Conservation (phyloP, 1,140 invertebrate genomes). For the Lutraria rhynchaena region DNA sequence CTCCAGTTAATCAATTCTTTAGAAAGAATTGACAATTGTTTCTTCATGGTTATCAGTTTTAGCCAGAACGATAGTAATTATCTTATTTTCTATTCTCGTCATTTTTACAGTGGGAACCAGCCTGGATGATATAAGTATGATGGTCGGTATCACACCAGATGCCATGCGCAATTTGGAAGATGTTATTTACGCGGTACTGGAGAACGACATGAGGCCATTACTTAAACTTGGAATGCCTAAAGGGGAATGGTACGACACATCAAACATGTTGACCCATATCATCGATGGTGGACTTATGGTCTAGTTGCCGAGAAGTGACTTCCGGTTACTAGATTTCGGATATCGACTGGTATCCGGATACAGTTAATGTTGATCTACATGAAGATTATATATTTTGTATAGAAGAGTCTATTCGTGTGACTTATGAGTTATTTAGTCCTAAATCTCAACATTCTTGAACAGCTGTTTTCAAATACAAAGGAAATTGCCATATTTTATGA, state of each 20-base stretch:
- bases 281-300: conserved; percentile 73
- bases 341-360: not conserved
- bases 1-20: no score
- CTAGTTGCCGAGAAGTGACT: conserved; percentile 23
- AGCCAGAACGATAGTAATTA: no score
- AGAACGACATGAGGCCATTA: conserved; percentile 76
- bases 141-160: conserved; percentile 71
- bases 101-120: conserved; percentile 75
- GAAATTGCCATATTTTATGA: not conserved
- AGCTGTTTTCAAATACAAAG: conserved; percentile 22
- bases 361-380: not conserved
- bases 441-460: conserved; percentile 16
- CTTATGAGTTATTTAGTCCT: conserved; percentile 20
- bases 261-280: conserved; percentile 72
- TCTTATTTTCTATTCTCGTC: no score
- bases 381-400: conserved; percentile 48
- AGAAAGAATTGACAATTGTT: no score
- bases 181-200: conserved; percentile 71
- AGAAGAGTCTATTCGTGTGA: conserved; percentile 38
- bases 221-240: conserved; percentile 77
- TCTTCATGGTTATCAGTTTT: no score
- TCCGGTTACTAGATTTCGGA: conserved; percentile 1
- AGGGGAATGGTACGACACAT: conserved; percentile 76
- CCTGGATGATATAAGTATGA: conserved; percentile 71
- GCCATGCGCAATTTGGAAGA: conserved; percentile 66